These are phyloP conservation scores for Corythaixoides concolor DNA, from an alignment of 2,113 vertebrate species.

Conservation along the genomic window DNA sequence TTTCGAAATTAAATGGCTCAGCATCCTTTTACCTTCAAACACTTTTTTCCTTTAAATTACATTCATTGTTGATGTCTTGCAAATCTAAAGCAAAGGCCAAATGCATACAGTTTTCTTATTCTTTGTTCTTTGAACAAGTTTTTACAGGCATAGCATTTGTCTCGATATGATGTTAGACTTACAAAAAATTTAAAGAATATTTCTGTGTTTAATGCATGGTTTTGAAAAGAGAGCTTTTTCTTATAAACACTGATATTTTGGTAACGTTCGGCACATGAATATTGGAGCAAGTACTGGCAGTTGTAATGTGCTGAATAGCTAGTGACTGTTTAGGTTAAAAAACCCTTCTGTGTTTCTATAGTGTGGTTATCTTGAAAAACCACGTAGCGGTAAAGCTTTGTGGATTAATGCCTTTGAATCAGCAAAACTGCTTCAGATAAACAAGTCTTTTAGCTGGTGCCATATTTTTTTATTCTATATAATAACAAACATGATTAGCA, in stretches of 20 bases:
- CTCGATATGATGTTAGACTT: background rate
- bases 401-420: slow-evolving; percentile 52
- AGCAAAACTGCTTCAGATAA: slow-evolving; percentile 62
- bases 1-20: background rate
- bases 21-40: background rate
- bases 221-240: slow-evolving; percentile 20
- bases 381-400: slow-evolving; percentile 6
- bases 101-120: background rate
- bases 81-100: slow-evolving; percentile 10
- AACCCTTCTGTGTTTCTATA: background rate
- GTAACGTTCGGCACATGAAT: slow-evolving; percentile 12
- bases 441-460: slow-evolving; percentile 53
- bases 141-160: background rate
- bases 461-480: slow-evolving; percentile 22
- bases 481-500: slow-evolving; percentile 72
- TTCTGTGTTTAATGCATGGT: background rate
- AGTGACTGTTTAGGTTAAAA: slow-evolving; percentile 2
- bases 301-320: slow-evolving; percentile 16
- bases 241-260: slow-evolving; percentile 30
- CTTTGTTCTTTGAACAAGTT: background rate
- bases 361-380: slow-evolving; percentile 36
- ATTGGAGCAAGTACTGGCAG: background rate
- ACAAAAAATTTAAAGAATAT: background rate
- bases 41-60: background rate
- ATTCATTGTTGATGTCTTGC: background rate